Conservation (phyloP, 2,888 invertebrate genomes). For the Monoplex corrugatus region DNA sequence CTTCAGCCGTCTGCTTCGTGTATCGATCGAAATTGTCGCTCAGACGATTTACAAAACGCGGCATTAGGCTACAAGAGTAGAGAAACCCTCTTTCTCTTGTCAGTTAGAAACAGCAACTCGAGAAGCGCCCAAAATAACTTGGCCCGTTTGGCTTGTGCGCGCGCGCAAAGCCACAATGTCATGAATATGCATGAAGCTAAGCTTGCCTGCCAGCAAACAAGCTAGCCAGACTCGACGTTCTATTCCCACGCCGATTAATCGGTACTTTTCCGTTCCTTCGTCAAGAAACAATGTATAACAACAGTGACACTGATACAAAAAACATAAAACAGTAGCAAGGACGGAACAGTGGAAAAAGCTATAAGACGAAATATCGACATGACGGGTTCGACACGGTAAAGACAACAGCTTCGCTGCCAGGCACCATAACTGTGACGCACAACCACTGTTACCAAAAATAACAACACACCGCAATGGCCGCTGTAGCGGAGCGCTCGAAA, state of each 20-base stretch:
- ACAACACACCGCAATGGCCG: no score
- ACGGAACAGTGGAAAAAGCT: no score
- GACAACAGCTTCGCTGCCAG: no score
- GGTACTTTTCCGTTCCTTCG: neutral
- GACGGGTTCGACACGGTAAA: neutral
- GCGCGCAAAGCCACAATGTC: neutral
- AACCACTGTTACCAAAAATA: no score
- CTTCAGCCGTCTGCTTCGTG: no score
- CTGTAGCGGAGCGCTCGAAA: neutral
- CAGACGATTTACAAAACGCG: no score
- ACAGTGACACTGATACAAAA: neutral
- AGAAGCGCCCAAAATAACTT: neutral
- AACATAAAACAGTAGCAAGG: neutral
- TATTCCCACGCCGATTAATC: neutral
- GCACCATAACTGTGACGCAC: no score
- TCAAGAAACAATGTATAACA: neutral
- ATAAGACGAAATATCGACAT: no score
- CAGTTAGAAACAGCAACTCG: neutral
- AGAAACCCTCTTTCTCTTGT: neutral
- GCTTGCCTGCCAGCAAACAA: neutral
- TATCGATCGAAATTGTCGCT: no score
- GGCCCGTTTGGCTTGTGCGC: slow-evolving; percentile 2
- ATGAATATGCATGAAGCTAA: slow-evolving; percentile 32
- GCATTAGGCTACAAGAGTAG: no score
- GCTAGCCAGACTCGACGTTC: neutral